Conservation (phyloP, 2,113 vertebrate species). For the Bujurquina vittata region DNA sequence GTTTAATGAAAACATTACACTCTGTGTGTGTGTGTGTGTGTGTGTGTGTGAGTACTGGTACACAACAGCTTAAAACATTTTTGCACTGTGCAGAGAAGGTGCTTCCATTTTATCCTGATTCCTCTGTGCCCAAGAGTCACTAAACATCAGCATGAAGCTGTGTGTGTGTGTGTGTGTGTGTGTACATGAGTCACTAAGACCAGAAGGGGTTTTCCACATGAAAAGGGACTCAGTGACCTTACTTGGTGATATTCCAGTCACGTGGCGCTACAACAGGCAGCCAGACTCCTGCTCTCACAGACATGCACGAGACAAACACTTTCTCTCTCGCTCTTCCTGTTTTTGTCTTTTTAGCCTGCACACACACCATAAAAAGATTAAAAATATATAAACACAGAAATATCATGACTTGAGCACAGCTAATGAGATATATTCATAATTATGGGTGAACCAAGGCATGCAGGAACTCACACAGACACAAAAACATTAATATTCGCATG, state of each 20-base stretch:
- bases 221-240: constrained; percentile 66
- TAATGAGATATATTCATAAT: no score
- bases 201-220: constrained; percentile 75
- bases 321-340: no score
- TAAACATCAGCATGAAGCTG: constrained; percentile 33
- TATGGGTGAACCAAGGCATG: no score
- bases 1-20: no score
- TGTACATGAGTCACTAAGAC: constrained; percentile 57
- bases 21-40: no score
- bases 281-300: constrained; percentile 20
- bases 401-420: no score
- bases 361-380: no score
- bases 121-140: constrained; percentile 32
- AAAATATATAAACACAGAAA: no score
- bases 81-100: neutral
- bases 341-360: no score
- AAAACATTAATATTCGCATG: no score
- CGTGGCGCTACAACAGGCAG: constrained; percentile 39
- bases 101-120: constrained; percentile 10
- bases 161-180: constrained; percentile 19
- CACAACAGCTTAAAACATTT: neutral
- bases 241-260: constrained; percentile 67
- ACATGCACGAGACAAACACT: neutral
- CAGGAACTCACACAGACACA: no score
- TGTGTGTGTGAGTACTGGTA: neutral